phyloP scores from a whole-genome alignment of 2,888 invertebrate genomes.

The Odontothrips loti region DNA sequence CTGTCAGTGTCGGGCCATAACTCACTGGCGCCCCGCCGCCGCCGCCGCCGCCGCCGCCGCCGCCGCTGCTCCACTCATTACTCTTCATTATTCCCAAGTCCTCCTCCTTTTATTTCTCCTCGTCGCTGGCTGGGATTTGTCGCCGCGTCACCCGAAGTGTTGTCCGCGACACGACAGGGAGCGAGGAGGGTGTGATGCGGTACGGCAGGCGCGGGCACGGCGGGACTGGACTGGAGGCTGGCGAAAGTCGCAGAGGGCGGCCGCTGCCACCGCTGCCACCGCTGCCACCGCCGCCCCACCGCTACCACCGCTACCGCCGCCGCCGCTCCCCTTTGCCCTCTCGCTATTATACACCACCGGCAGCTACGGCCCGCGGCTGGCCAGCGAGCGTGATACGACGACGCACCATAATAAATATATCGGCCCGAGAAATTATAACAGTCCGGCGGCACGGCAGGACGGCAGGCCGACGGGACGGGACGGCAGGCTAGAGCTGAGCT shows the following conservation, averaged over 20 bases:
- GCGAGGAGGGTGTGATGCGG: neutral
- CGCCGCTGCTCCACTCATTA: neutral
- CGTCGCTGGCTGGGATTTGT: neutral
- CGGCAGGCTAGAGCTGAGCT: neutral
- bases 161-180: neutral
- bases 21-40: neutral
- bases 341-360: neutral
- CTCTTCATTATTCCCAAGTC: neutral
- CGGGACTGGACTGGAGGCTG: neutral
- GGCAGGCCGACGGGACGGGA: neutral
- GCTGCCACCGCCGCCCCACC: too few relatives aligned
- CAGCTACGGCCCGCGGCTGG: neutral
- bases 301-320: too few relatives aligned
- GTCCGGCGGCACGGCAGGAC: neutral
- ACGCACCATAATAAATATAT: constrained; percentile 9
- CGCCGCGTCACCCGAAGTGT: neutral
- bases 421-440: constrained; percentile 23
- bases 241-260: too few relatives aligned
- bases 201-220: too few relatives aligned
- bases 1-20: constrained; percentile 3
- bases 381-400: neutral
- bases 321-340: too few relatives aligned
- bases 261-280: too few relatives aligned
- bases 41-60: neutral
- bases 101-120: neutral